Evolutionary conservation across 2,797 vertebrate genomes (phyloP), one percentile per base, ranked within the genome.

Genomic region (Avahi laniger): DNA sequence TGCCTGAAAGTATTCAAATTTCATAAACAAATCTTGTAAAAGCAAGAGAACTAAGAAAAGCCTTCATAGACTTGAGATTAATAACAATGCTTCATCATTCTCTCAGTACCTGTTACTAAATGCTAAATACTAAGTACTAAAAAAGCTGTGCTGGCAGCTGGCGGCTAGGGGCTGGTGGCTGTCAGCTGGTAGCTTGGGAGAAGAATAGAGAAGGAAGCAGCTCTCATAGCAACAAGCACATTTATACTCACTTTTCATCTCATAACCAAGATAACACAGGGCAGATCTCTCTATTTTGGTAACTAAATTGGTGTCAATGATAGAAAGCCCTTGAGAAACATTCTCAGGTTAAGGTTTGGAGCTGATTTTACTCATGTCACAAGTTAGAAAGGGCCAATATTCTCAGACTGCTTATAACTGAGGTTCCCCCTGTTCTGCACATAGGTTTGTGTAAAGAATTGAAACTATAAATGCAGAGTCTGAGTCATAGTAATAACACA

Each of bases 21-120:
- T 92, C 54, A 94, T 95, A 96, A 95, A 70, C 33, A 89, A 35
- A 43, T 91, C 83, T 95, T 95, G 81, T 81, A 94, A 95, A 97
- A 92, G 88, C 73, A 61, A 33, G 46, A 93, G 59, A 89, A 91
- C 41, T 83, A 95, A 75, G 73, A 89, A 88, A 95, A 88, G 20
- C 17, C 43, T 95, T 84, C 43, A 35, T 79, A 91, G 67, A 33
- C 35, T 94, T 93, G 69, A 94, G 30, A 96, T 96, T 26, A 69
- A 72, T 88, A 96, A 67, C 70, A 89, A 80, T 84, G 91, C 33
- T 94, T 96, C 83, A 69, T 86, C 3, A 14, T 94, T 89, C 43
- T 92, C 72, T 94, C 35, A 75, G 22, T 85, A 91, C n/a, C 30
- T 95, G 26, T 89, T 95, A 79, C 70, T 95, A 94, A 91, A 89